Evolutionary conservation across 64 coral and sea anemone genomes (phyloP).

Genomic region (Anthopleura sola): DNA sequence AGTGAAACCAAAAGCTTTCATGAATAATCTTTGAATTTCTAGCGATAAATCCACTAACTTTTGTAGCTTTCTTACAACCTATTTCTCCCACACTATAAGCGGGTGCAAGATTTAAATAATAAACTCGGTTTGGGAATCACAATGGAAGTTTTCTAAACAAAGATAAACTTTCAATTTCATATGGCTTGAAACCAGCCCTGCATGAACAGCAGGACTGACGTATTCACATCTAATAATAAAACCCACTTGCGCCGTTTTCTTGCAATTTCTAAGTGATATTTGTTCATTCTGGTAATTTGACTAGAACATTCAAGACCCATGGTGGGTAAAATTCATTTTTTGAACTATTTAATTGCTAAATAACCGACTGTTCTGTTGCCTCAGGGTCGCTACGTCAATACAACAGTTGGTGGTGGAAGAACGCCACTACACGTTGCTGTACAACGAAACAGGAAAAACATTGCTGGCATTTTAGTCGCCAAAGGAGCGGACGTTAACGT

Average conservation of each 20-base stretch:
- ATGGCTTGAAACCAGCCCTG: no score
- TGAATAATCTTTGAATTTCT: no score
- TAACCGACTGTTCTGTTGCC: background rate
- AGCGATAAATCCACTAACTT: no score
- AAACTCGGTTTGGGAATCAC: no score
- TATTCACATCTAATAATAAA: no score
- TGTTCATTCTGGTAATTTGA: background rate
- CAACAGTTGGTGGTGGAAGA: slow-evolving; percentile 40
- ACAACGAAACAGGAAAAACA: slow-evolving; percentile 5
- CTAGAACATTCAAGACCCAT: background rate
- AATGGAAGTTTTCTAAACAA: background rate
- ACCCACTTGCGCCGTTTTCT: no score
- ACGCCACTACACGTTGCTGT: slow-evolving; percentile 43
- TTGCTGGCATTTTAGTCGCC: slow-evolving; percentile 16
- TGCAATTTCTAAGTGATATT: background rate
- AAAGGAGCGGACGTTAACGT: slow-evolving; percentile 51
- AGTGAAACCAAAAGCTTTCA: no score
- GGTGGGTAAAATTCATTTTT: background rate
- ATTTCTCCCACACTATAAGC: no score
- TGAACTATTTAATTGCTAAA: background rate
- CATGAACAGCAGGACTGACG: no score
- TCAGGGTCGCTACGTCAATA: slow-evolving; percentile 45
- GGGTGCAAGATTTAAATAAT: no score
- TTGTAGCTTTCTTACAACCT: no score
- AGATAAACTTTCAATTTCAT: background rate